These are phyloP conservation scores for Lydus trimaculatus DNA, from an alignment of 2,888 invertebrate genomes.

Conservation along the genomic window DNA sequence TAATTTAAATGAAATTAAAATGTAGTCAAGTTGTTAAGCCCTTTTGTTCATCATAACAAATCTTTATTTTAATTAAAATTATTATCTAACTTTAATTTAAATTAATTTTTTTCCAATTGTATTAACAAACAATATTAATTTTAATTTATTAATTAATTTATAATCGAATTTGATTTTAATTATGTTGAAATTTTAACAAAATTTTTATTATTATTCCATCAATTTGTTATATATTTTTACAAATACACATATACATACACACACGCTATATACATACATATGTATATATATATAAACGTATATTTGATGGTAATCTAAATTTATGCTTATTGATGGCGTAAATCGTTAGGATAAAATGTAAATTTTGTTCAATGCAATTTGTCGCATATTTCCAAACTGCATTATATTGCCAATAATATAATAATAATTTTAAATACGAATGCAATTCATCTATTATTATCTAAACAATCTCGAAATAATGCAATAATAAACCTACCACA, in stretches of 20 bases:
- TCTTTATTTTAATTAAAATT: conserved; percentile 5
- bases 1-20: conserved; percentile 7
- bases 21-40: conserved; percentile 12
- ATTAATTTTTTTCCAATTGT: neutral
- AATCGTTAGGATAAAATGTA: conserved; percentile 47
- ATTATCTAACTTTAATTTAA: conserved; percentile 3
- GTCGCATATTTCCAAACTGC: conserved; percentile 35
- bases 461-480: conserved; percentile 51
- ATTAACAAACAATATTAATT: neutral
- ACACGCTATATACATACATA: neutral
- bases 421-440: conserved; percentile 44
- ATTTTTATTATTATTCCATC: no score
- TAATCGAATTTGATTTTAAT: neutral
- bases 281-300: neutral
- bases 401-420: neutral
- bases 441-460: conserved; percentile 46
- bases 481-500: conserved; percentile 50
- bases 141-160: conserved; percentile 3
- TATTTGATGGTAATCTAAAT: conserved; percentile 41
- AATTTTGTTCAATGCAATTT: conserved; percentile 47
- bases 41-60: conserved; percentile 3
- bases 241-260: neutral
- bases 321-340: conserved; percentile 47
- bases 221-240: neutral
- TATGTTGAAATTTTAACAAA: neutral